Evolutionary conservation across 2,888 invertebrate genomes (phyloP).

Genomic region (Onchidella celtica): DNA sequence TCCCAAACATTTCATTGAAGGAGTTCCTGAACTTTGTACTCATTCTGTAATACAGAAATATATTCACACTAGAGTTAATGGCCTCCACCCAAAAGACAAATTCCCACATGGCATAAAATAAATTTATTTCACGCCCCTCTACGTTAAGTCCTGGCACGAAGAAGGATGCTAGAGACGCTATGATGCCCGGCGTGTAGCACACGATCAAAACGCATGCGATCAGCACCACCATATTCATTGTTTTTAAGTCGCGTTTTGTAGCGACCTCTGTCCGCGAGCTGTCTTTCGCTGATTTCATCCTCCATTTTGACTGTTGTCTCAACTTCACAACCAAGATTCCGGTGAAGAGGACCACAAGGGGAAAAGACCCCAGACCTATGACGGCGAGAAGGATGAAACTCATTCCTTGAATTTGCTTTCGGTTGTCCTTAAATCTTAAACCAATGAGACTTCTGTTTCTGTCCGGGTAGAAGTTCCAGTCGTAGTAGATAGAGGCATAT

Average conservation of each 20-base stretch:
- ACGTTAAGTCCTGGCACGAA: background rate
- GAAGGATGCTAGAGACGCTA: background rate
- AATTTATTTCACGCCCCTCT: background rate
- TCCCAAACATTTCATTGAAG: background rate
- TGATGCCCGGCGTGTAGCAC: conserved; percentile 4
- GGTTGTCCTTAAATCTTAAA: background rate
- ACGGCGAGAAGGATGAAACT: background rate
- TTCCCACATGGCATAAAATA: background rate
- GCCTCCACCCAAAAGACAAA: background rate
- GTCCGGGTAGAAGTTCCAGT: conserved; percentile 11
- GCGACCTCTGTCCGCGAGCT: background rate
- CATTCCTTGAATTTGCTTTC: background rate
- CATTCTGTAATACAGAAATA: conserved; percentile 4
- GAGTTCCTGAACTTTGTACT: background rate
- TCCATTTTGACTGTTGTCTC: background rate
- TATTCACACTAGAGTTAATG: conserved; percentile 18
- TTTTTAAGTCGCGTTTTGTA: background rate
- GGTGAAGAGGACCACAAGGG: background rate
- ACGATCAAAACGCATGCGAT: background rate
- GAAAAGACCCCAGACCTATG: background rate
- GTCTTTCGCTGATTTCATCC: background rate
- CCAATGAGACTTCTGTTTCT: background rate
- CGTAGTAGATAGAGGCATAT: background rate
- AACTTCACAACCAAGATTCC: background rate
- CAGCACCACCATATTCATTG: background rate